Base-by-base conservation (phyloP, 1,140 invertebrate species). In the Conus ventricosus region DNA sequence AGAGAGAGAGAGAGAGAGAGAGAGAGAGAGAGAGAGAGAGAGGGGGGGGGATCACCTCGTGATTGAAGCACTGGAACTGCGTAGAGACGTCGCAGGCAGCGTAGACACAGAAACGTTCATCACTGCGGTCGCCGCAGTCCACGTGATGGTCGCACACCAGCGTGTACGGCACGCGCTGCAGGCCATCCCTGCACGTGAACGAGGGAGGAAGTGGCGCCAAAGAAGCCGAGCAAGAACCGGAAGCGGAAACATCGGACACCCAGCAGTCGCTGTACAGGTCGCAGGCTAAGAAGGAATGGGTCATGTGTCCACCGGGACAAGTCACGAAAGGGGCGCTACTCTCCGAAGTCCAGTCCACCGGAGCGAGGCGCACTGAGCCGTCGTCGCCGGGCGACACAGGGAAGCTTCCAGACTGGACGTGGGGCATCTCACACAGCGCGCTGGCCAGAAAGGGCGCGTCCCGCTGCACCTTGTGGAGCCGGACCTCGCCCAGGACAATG, bases 91-190 rank as follows among this genome's bases (percentile, higher is more conserved):
- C 51, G 57, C n/a, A n/a, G 8, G 57, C 2, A 55, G 89, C 27
- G 23, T 57, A 78, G 13, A 76, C n/a, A 57, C 89, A 90, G 39
- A 53, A 76, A 4, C 20, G 76, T 51, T 90, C 89, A 57, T 90
- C 89, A 81, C 71, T 80, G 17, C 27, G 54, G 51, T 87, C 89
- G 6, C 5, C 63, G 67, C 89, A 90, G 54, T 87, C 82, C 10
- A 2, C 13, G 17, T 84, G 20, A 55, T 87, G 86, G 55, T 90
- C 87, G 76, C 89, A 90, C 67, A 90, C 87, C n/a, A 87, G 60
- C 3, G 84, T 80, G 67, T 87, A 87, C 5, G 85, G 57, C 80
- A 89, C n/a, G 57, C 25, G 53, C 82, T 84, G 53, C 17, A 57
- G 17, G 53, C 82, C 82, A n/a, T 84, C 25, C 11, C 15, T 55